These are phyloP conservation scores for Cerceris rybyensis DNA, from an alignment of 2,888 invertebrate genomes.

Conservation along the genomic window DNA sequence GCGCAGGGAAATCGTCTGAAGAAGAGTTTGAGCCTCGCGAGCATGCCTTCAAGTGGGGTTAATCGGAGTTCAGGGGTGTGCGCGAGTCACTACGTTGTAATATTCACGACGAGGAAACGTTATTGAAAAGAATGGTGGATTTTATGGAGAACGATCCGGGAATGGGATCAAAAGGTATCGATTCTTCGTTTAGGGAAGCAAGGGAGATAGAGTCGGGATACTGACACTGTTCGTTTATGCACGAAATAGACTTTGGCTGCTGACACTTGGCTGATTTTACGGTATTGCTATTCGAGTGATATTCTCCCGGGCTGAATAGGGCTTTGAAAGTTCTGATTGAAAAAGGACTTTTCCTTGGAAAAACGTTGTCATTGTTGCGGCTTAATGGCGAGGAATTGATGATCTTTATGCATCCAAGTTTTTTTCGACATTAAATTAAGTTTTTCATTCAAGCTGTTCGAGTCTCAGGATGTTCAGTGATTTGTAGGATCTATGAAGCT, in stretches of 20 bases:
- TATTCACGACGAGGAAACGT: slow-evolving; percentile 47
- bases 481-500: too few species aligned
- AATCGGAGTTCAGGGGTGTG: slow-evolving; percentile 35
- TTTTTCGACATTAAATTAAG: too few species aligned
- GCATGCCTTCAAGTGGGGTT: slow-evolving; percentile 9
- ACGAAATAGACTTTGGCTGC: slow-evolving; percentile 27
- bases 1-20: neutral
- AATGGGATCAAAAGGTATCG: slow-evolving; percentile 15
- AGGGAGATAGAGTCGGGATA: slow-evolving; percentile 1
- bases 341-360: neutral
- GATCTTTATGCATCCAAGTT: neutral
- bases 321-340: slow-evolving; percentile 23
- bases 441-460: too few species aligned
- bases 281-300: slow-evolving; percentile 22
- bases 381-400: slow-evolving; percentile 12
- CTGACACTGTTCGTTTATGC: slow-evolving; percentile 35
- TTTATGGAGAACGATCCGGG: slow-evolving; percentile 40
- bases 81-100: slow-evolving; percentile 40
- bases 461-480: too few species aligned
- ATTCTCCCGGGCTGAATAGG: slow-evolving; percentile 1
- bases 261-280: slow-evolving; percentile 42
- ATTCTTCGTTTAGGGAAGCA: slow-evolving; percentile 18
- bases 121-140: slow-evolving; percentile 50
- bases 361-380: neutral
- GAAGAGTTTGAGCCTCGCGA: slow-evolving; percentile 7